A percentile compares a stretch with the other conserved stretches of the same genome.
phyloP scores from a whole-genome alignment of 2,888 invertebrate species.

The Leptarthrus brevirostris region DNA sequence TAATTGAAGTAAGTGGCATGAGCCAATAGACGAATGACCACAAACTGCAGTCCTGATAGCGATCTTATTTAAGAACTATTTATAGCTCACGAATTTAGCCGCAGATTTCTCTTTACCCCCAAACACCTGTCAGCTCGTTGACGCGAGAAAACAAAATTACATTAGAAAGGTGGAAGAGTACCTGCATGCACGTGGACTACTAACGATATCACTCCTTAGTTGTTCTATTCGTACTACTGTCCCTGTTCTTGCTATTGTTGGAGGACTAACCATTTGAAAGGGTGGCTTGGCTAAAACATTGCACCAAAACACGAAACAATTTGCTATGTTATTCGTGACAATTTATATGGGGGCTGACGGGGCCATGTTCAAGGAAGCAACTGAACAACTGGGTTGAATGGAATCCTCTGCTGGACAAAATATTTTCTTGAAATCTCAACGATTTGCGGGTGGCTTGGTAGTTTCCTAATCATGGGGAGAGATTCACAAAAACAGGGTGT shows the following conservation, averaged over 20 bases:
- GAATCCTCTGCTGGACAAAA: conserved; percentile 18
- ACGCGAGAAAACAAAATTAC: conserved; percentile 5
- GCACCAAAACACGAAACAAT: conserved; percentile 43
- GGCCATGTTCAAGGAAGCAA: conserved; percentile 8
- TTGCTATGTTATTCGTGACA: conserved; percentile 1
- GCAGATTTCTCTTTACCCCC: neutral
- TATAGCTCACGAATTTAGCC: neutral
- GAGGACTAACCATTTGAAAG: neutral
- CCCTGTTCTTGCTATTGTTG: conserved; percentile 2
- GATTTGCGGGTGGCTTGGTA: conserved; percentile 3
- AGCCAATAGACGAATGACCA: conserved; percentile 6
- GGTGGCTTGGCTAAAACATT: conserved; percentile 17
- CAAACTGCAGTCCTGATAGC: conserved; percentile 5
- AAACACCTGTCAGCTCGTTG: conserved; percentile 6
- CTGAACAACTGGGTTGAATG: conserved; percentile 1
- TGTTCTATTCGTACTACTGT: neutral
- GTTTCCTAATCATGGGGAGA: neutral
- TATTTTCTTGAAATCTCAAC: conserved; percentile 15
- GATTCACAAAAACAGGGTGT: neutral
- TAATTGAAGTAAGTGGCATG: neutral
- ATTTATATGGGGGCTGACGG: neutral
- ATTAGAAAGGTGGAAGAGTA: neutral
- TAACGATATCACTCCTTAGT: conserved; percentile 12
- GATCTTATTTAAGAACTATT: neutral
- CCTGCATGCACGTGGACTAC: conserved; percentile 6